Evolutionary conservation across 1,140 invertebrate species (phyloP), one percentile per base, ranked within the genome.

Genomic region (Ips nitidus): DNA sequence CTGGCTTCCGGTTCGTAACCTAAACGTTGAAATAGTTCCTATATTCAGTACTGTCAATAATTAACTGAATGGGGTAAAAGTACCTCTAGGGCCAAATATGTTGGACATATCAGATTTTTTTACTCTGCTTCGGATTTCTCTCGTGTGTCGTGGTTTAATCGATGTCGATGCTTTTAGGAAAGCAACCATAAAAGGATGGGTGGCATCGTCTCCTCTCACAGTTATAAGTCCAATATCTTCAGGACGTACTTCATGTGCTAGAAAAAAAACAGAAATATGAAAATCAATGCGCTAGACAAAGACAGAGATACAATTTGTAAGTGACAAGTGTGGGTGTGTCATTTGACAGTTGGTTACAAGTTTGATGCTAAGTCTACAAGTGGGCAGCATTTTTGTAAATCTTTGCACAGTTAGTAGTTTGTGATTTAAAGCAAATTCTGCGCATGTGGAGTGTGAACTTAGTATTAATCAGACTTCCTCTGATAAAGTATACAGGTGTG

Each of bases 181-280:
- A 1, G 90, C 91, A 3, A 94, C 92, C 86, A 95, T 87, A 81
- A 96, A 95, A 0, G 94, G 93, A 77, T 95, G 92, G 72, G 90
- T 90, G 69, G 94, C 91, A 74, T 91, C 90, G 52, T 90, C 84
- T 1, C 90, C 91, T 71, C 87, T 88, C 2, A 86, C 85, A 59
- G 89, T 90, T 7, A 94, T 87, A 36, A 97, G 81, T 2, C 94
- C 94, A 67, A 94, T 88, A 71, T 94, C 91, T 76, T 92, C 89
- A 2, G 93, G 88, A 74, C 89, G 88, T 5, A 94, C 82, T 80
- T 95, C 91, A 56, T 91, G 88, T 59, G 88, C 94, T 89, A 81
- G 72, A 82, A 79, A 42, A 50, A 36, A 8, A 40, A 59, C 22
- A 22, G 22, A 22, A 22, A 22, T 22, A 22, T 22, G 22, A 22